A percentile compares a stretch with the other conserved stretches of the same genome.
Evolutionary conservation across 2,113 vertebrate species (phyloP).

Genomic region (Centrocercus urophasianus): DNA sequence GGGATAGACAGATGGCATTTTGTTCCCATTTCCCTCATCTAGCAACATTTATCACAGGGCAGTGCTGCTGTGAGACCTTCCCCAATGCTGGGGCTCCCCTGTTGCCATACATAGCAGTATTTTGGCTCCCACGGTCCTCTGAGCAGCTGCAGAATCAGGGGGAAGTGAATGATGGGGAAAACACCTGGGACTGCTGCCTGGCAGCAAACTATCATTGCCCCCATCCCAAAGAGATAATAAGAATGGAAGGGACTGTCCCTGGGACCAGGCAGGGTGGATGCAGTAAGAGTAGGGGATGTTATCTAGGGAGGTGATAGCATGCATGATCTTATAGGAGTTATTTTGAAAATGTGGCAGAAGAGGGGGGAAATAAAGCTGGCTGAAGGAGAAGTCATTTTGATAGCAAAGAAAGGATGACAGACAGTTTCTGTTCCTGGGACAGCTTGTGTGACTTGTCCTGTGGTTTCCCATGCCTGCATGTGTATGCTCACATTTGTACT

Average conservation of each 20-base stretch:
- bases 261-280: neutral
- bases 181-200: neutral
- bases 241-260: rapidly evolving
- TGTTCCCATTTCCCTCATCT: neutral
- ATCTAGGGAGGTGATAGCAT: rapidly evolving
- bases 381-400: neutral
- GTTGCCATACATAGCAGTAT: rapidly evolving
- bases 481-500: neutral
- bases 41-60: neutral
- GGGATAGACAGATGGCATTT: neutral
- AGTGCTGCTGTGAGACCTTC: neutral
- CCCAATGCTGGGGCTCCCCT: neutral
- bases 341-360: neutral
- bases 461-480: rapidly evolving
- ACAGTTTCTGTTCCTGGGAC: neutral
- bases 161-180: rapidly evolving
- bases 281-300: neutral
- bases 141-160: neutral
- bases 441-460: neutral
- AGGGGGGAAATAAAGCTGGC: neutral
- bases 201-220: rapidly evolving
- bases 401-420: neutral
- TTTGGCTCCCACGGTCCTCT: neutral
- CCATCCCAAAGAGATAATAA: neutral
- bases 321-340: rapidly evolving